Base-by-base conservation (phyloP, 1,140 invertebrate genomes). In the Bradynema listronoti region DNA sequence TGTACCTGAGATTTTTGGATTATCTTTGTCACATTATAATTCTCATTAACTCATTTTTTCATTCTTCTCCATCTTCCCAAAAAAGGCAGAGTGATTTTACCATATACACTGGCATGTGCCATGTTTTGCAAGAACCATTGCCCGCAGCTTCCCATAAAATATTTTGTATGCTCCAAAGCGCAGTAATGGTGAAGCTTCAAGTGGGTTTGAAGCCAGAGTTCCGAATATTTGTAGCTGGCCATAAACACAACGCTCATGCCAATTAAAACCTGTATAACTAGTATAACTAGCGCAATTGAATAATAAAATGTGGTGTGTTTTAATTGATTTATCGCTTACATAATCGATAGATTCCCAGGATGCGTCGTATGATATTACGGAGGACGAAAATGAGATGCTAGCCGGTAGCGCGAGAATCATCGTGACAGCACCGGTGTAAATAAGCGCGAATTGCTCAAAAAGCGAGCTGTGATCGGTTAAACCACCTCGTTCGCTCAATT, bases 71-170 rank as follows among this genome's bases (percentile, higher is more conserved):
- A n/a, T n/a, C n/a, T n/a, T n/a, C n/a, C n/a, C n/a, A n/a, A n/a
- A n/a, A n/a, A n/a, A n/a, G n/a, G n/a, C n/a, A n/a, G n/a, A n/a
- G n/a, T n/a, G 58, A 49, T 11, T 11, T 19, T 5, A 56, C 22
- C 45, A 24, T 47, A 59, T 5, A 69, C 30, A 2, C 56, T 68
- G 11, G 63, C 65, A 45, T 69, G 67, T 6, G 67, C 67, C 67
- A 69, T 69, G 53, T 69, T 69, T 50, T 69, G 67, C 7, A 69
- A 50, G 41, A 73, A 69, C 67, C 67, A 69, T 43, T 69, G 67
- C 4, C 67, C 67, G 33, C 68, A 72, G 42, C 66, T 65, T 16
- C 49, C 65, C 2, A 65, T 9, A 41, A 69, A 67, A 41, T 32
- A 67, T 42, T 71, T 69, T 22, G 68, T 32, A 34, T 71, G 68